These are phyloP conservation scores for Clarias pachynema DNA, from an alignment of 2,797 vertebrate genomes.

Conservation along the genomic window DNA sequence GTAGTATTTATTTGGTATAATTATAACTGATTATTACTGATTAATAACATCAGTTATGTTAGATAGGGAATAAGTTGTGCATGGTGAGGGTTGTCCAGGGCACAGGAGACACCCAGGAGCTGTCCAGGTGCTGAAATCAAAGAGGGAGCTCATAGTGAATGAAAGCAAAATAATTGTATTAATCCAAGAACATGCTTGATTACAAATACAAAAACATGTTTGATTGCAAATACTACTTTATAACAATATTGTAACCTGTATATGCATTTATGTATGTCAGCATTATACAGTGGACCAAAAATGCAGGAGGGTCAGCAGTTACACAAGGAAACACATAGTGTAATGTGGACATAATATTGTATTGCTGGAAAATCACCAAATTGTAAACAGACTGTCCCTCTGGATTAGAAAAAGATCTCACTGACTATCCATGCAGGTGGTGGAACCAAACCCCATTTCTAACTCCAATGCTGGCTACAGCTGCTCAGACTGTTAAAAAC, in stretches of 20 bases:
- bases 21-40: not conserved
- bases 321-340: not conserved
- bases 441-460: not conserved
- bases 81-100: not conserved
- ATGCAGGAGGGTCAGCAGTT: no score
- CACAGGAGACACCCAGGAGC: slow-evolving; percentile 48
- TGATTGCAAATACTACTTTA: not conserved
- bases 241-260: not conserved
- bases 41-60: not conserved
- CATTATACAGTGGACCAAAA: not conserved
- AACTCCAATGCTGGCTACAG: not conserved
- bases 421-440: not conserved
- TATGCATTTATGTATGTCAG: not conserved
- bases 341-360: not conserved
- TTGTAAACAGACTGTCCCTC: not conserved
- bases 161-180: not conserved
- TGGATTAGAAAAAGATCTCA: not conserved
- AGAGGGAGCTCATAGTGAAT: not conserved
- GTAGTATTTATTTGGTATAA: not conserved
- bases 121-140: slow-evolving; percentile 65
- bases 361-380: not conserved
- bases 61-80: not conserved
- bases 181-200: slow-evolving; percentile 6
- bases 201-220: not conserved
- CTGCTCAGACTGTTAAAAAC: slow-evolving; percentile 26